Percentiles rank a stretch among this genome's conserved stretches.
Conservation (phyloP, 2,888 invertebrate species). For the Leistus spinibarbis region DNA sequence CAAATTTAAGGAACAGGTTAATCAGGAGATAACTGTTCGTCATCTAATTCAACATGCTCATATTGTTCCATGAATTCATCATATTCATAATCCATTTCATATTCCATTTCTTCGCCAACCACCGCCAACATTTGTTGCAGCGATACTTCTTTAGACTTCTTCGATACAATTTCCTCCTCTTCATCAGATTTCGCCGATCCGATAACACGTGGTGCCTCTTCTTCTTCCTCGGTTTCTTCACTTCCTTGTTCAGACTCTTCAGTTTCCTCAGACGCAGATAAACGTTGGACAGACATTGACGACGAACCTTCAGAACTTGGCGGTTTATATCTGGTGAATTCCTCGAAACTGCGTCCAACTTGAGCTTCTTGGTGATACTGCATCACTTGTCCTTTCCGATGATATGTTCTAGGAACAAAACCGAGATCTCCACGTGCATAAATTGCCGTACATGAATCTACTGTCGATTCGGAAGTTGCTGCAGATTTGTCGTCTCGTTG, state of each 20-base stretch:
- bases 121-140: slow-evolving; percentile 48
- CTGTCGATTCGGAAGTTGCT: slow-evolving; percentile 58
- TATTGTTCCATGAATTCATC: not conserved
- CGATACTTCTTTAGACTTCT: not conserved
- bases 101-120: slow-evolving; percentile 49
- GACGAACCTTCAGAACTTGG: not conserved
- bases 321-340: slow-evolving; percentile 39
- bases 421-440: slow-evolving; percentile 72
- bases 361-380: slow-evolving; percentile 48
- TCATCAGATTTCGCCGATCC: not conserved
- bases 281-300: not conserved
- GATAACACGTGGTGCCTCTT: not conserved
- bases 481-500: slow-evolving; percentile 51
- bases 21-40: slow-evolving; percentile 31
- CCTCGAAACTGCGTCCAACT: slow-evolving; percentile 48
- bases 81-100: slow-evolving; percentile 27
- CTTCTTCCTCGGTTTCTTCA: slow-evolving; percentile 38
- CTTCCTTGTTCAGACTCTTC: not conserved
- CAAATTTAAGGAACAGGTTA: not conserved
- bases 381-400: slow-evolving; percentile 50
- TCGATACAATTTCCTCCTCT: slow-evolving; percentile 1
- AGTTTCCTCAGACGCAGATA: not conserved
- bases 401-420: slow-evolving; percentile 63
- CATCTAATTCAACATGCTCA: slow-evolving; percentile 46
- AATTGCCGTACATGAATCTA: slow-evolving; percentile 55